Percentiles rank a stretch among this genome's conserved stretches.
Conservation (phyloP, 2,113 vertebrate species). For the Pelecanus crispus region DNA sequence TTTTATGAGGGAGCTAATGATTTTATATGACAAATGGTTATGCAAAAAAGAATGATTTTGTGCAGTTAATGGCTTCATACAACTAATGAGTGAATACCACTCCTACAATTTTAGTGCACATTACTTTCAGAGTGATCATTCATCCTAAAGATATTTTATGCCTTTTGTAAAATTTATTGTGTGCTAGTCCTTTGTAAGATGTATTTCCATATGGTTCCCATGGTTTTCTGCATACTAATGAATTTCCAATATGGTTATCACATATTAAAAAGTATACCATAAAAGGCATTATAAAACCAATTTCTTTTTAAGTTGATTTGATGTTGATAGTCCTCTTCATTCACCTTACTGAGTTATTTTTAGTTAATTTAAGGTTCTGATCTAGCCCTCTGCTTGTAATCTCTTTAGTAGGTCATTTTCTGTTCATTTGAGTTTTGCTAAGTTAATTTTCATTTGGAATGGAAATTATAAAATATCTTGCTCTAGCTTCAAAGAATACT, state of each 20-base stretch:
- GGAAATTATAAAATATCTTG: not conserved
- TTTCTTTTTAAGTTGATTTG: not conserved
- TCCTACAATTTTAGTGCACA: conserved; percentile 50
- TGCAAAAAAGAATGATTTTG: conserved; percentile 56
- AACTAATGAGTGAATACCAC: conserved; percentile 54
- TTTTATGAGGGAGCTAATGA: conserved; percentile 63
- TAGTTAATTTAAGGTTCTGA: not conserved
- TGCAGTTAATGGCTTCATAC: conserved; percentile 54
- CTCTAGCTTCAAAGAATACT: not conserved
- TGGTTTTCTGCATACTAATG: conserved; percentile 39
- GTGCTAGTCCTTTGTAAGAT: conserved; percentile 36
- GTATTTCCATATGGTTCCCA: conserved; percentile 23
- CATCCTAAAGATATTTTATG: conserved; percentile 53
- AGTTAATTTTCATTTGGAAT: not conserved
- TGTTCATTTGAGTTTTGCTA: not conserved
- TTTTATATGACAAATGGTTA: conserved; percentile 65
- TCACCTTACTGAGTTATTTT: not conserved
- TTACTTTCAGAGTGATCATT: conserved; percentile 46
- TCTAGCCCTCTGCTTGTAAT: not conserved
- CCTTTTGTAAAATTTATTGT: conserved; percentile 46
- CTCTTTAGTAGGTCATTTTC: not conserved
- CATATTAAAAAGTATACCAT: not conserved
- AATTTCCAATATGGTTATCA: not conserved
- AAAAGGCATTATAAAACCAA: not conserved
- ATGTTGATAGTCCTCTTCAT: not conserved